Evolutionary conservation across 2,797 vertebrate genomes (phyloP).

Genomic region (Spinus pinus): DNA sequence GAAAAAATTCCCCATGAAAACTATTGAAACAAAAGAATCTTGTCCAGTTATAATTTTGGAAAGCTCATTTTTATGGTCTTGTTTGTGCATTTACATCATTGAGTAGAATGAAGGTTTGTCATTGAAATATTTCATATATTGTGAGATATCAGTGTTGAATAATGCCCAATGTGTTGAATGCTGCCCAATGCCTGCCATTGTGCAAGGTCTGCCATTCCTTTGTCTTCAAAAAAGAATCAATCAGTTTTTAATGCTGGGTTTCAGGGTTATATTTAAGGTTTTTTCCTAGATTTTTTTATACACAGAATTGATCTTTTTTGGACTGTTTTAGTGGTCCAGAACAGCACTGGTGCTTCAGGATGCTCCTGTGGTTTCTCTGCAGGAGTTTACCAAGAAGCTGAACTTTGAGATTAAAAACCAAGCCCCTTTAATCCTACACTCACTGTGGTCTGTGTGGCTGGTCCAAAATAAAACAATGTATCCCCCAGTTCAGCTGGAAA

Average conservation of each 20-base stretch:
- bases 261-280: background rate
- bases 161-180: background rate
- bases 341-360: background rate
- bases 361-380: background rate
- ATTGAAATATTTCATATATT: background rate
- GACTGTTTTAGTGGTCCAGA: background rate
- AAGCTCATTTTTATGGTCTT: background rate
- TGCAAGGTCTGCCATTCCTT: background rate
- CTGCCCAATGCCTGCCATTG: background rate
- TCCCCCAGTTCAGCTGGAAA: background rate
- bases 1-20: background rate
- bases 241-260: background rate
- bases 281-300: background rate
- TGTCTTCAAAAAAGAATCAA: background rate
- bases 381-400: background rate
- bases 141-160: background rate
- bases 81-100: background rate
- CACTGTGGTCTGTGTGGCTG: background rate
- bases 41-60: background rate
- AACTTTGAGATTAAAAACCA: background rate
- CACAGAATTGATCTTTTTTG: background rate
- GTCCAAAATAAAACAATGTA: background rate
- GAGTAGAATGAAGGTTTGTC: background rate
- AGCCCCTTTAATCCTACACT: background rate
- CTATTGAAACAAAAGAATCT: conserved; percentile 17